These are phyloP conservation scores for Invenusta paracnida DNA, from an alignment of 2,888 invertebrate genomes.

Conservation along the genomic window DNA sequence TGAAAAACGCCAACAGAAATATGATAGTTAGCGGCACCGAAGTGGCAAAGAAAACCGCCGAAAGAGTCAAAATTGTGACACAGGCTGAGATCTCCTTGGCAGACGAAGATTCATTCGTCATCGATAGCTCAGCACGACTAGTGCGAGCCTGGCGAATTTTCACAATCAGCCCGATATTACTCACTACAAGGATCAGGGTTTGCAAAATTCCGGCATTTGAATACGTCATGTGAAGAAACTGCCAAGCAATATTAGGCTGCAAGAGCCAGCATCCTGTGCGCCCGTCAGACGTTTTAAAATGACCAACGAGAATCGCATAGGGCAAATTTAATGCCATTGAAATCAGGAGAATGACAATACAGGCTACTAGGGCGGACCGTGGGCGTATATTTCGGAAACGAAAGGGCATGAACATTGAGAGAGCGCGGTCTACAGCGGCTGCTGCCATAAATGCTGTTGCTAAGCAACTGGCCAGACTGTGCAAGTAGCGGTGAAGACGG, in stretches of 20 bases:
- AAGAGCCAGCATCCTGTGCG: background rate
- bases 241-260: background rate
- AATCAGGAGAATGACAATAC: background rate
- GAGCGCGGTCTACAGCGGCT: background rate
- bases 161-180: background rate
- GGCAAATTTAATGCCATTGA: background rate
- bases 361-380: background rate
- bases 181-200: background rate
- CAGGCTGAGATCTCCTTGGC: background rate
- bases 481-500: constrained; percentile 30
- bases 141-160: background rate
- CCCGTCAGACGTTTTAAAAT: background rate
- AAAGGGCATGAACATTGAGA: constrained; percentile 38
- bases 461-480: constrained; percentile 13
- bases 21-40: background rate
- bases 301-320: background rate
- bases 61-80: background rate
- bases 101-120: background rate
- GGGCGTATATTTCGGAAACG: background rate
- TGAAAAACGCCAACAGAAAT: background rate
- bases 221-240: background rate
- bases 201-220: background rate
- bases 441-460: background rate
- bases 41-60: background rate
- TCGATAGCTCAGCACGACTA: background rate